A percentile compares a stretch with the other conserved stretches of the same genome.
These are phyloP conservation scores for Nyleta sp. DNA, from an alignment of 2,888 invertebrate species.

Conservation along the genomic window DNA sequence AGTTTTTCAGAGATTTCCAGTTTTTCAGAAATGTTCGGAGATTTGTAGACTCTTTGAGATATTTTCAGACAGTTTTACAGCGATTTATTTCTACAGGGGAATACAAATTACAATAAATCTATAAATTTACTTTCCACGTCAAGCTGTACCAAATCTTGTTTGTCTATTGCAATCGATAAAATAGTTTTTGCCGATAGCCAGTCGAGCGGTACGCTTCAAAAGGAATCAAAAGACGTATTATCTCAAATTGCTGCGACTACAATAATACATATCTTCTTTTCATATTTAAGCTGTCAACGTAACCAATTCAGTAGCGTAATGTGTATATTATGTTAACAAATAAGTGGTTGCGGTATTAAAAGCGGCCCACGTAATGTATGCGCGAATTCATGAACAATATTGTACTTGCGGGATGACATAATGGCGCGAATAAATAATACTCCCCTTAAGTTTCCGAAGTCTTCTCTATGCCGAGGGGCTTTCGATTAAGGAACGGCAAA, in stretches of 20 bases:
- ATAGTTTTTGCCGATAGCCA: not conserved
- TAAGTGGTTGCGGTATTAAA: constrained; percentile 80
- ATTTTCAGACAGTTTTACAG: too few species aligned
- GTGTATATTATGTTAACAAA: constrained; percentile 81
- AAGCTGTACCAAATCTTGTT: too few species aligned
- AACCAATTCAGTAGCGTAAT: constrained; percentile 72
- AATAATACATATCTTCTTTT: constrained; percentile 30
- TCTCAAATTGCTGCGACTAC: constrained; percentile 1
- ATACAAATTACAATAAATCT: too few species aligned
- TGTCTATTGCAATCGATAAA: not conserved
- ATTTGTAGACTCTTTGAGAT: too few species aligned
- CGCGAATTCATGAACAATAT: constrained; percentile 80
- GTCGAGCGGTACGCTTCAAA: not conserved
- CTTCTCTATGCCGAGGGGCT: constrained; percentile 57
- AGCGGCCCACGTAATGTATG: constrained; percentile 77
- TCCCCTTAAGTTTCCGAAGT: constrained; percentile 69
- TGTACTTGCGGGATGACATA: constrained; percentile 77
- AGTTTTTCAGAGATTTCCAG: too few species aligned
- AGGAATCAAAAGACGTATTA: constrained; percentile 13
- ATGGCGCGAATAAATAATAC: constrained; percentile 79
- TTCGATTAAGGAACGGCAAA: constrained; percentile 67
- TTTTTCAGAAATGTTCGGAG: too few species aligned
- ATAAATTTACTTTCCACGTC: too few species aligned
- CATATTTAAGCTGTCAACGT: constrained; percentile 56
- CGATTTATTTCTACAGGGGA: too few species aligned